These are phyloP conservation scores for Carterocephalus palaemon DNA, from an alignment of 2,888 invertebrate species.

Conservation along the genomic window DNA sequence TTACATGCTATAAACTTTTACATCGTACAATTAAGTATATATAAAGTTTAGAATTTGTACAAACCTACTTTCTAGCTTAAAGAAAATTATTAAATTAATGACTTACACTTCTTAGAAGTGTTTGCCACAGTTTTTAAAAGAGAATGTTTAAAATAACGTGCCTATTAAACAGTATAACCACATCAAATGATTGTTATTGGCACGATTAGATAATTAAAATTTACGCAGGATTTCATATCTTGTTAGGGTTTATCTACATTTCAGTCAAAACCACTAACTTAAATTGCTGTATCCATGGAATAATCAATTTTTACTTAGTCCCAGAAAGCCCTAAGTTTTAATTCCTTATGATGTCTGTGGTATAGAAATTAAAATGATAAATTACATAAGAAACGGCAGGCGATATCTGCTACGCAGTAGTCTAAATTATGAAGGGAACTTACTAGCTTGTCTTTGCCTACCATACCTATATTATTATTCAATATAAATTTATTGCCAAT, in stretches of 20 bases:
- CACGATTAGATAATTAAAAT: too few species aligned
- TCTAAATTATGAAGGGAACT: conserved; percentile 2
- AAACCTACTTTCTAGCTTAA: conserved; percentile 41
- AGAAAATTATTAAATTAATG: conserved; percentile 42
- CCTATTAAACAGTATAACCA: conserved; percentile 23
- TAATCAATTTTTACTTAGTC: too few species aligned
- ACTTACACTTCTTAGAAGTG: conserved; percentile 64
- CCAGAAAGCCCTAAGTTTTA: too few species aligned
- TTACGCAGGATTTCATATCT: too few species aligned
- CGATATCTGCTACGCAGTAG: too few species aligned
- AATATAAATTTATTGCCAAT: neutral
- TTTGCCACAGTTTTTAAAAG: conserved; percentile 32
- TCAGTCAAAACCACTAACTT: too few species aligned
- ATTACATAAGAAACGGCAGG: too few species aligned
- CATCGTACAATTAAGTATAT: conserved; percentile 32
- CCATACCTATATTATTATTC: neutral
- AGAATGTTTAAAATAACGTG: conserved; percentile 32
- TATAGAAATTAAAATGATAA: too few species aligned
- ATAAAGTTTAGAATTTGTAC: conserved; percentile 45
- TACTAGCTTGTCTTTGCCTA: conserved; percentile 4
- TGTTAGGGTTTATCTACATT: neutral
- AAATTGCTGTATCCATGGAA: too few species aligned
- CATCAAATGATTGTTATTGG: conserved; percentile 12
- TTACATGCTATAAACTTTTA: conserved; percentile 33
- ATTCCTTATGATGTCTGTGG: too few species aligned